Evolutionary conservation across 2,797 vertebrate species (phyloP).

Genomic region (Merluccius polli): DNA sequence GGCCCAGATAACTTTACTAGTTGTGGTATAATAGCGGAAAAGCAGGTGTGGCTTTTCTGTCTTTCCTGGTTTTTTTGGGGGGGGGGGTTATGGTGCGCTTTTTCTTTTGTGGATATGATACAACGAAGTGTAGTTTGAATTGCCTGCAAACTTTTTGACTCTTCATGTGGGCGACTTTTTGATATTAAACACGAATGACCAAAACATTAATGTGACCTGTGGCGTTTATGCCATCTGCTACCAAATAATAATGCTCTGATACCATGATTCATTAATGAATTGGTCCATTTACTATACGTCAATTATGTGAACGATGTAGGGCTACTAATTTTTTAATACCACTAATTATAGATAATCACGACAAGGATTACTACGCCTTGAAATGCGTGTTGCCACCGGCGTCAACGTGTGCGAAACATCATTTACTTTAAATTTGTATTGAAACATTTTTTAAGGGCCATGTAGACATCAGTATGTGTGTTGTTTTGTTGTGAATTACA

Average conservation of each 20-base stretch:
- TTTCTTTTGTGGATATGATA: background rate
- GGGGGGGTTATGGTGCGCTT: no score
- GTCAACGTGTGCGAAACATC: no score
- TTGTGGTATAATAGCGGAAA: background rate
- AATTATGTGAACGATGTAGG: no score
- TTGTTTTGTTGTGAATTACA: background rate
- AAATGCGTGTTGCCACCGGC: background rate
- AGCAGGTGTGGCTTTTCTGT: background rate
- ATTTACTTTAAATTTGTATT: no score
- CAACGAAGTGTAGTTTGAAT: background rate
- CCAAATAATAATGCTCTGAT: background rate
- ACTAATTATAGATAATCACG: no score
- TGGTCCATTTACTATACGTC: no score
- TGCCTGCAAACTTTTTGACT: background rate
- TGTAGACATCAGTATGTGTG: no score
- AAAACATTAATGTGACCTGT: background rate
- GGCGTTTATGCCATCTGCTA: background rate
- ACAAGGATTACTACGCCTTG: background rate
- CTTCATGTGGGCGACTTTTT: background rate
- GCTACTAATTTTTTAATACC: no score
- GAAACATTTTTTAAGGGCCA: background rate
- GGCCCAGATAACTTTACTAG: background rate
- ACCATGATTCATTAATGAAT: no score
- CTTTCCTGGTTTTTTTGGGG: no score
- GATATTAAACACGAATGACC: background rate